These are phyloP conservation scores for Malurus splendens DNA, from an alignment of 2,797 vertebrate genomes.

Conservation along the genomic window DNA sequence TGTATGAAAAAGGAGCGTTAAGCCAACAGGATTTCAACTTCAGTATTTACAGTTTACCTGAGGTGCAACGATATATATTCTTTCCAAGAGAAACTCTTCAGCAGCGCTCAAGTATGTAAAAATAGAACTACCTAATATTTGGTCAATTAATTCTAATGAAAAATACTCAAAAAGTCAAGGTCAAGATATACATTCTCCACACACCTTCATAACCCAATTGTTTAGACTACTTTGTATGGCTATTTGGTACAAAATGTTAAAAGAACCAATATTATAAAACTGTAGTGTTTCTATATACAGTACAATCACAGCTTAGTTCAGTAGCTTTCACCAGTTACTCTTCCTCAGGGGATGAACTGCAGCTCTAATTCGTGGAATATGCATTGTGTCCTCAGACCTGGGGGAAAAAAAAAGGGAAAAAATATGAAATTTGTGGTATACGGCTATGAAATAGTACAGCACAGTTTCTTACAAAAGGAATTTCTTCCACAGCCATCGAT, in stretches of 20 bases:
- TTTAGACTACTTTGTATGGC: slow-evolving; percentile 66
- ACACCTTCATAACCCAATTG: slow-evolving; percentile 55
- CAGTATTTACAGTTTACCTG: slow-evolving; percentile 73
- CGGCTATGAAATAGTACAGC: not conserved
- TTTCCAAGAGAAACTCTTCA: slow-evolving; percentile 66
- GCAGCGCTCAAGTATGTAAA: slow-evolving; percentile 76
- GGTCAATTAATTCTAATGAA: slow-evolving; percentile 73
- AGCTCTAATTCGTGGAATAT: slow-evolving; percentile 15
- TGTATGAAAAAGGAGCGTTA: slow-evolving; percentile 38
- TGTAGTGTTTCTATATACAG: slow-evolving; percentile 77
- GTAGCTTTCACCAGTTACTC: slow-evolving; percentile 65
- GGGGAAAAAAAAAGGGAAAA: no score
- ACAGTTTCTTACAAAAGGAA: not conserved
- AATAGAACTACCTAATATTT: slow-evolving; percentile 72
- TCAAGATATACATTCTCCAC: slow-evolving; percentile 62
- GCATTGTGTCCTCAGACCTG: slow-evolving; percentile 55
- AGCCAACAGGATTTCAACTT: slow-evolving; percentile 61
- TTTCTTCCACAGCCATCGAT: not conserved
- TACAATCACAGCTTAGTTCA: slow-evolving; percentile 75
- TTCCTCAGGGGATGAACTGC: slow-evolving; percentile 56
- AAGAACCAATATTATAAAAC: slow-evolving; percentile 67
- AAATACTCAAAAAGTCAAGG: slow-evolving; percentile 67
- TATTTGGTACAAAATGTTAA: slow-evolving; percentile 71
- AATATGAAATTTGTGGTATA: not conserved
- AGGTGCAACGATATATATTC: slow-evolving; percentile 71